These are phyloP conservation scores for Engystomops pustulosus DNA, from an alignment of 2,113 vertebrate genomes.

Conservation along the genomic window DNA sequence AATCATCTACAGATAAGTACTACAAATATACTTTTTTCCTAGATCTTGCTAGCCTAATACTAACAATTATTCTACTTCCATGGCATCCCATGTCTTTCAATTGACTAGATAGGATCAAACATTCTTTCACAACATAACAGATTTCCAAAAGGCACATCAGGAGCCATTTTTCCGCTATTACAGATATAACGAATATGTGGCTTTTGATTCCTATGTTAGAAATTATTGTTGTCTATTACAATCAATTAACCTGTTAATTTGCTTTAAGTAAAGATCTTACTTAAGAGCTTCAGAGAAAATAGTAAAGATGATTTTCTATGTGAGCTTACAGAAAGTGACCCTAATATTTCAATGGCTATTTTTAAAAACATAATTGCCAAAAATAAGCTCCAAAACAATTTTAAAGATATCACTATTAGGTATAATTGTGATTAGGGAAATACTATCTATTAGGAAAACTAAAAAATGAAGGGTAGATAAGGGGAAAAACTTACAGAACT, in stretches of 20 bases:
- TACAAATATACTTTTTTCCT: neutral
- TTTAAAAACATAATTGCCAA: neutral
- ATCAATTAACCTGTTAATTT: neutral
- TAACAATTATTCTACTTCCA: neutral
- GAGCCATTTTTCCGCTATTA: neutral
- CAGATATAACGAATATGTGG: neutral
- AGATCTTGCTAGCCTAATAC: neutral
- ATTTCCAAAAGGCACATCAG: neutral
- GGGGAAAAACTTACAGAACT: neutral
- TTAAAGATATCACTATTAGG: neutral
- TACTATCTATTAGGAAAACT: too few relatives aligned
- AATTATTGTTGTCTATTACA: neutral
- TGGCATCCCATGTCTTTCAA: neutral
- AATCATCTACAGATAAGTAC: neutral
- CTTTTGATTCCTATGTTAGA: neutral
- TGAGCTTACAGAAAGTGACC: neutral
- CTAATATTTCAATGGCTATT: neutral
- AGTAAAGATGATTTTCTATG: neutral
- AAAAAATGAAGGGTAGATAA: neutral
- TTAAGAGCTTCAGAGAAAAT: neutral
- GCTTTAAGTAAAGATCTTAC: neutral
- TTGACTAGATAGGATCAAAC: neutral
- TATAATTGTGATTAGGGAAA: too few relatives aligned
- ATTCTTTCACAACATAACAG: neutral
- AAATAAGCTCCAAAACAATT: neutral